These are phyloP conservation scores for Cybosia mesomella DNA, from an alignment of 2,888 invertebrate genomes.

Conservation along the genomic window DNA sequence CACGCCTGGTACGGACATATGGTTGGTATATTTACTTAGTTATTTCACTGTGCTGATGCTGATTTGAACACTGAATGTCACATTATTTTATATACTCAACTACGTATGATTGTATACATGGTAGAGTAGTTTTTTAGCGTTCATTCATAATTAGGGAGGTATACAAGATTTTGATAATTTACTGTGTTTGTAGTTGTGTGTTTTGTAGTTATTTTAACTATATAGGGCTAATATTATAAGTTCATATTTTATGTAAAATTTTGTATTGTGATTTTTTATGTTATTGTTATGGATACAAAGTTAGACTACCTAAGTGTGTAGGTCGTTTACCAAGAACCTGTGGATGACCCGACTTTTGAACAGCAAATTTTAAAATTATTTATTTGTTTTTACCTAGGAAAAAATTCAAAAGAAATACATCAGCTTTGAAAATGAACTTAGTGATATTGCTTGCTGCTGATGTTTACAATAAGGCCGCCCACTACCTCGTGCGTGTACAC, in stretches of 20 bases:
- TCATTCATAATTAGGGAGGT: constrained; percentile 9
- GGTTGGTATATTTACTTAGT: constrained; percentile 33
- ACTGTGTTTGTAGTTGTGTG: constrained; percentile 13
- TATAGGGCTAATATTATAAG: background rate
- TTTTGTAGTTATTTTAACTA: constrained; percentile 10
- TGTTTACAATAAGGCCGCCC: constrained; percentile 6
- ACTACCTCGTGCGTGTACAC: no score
- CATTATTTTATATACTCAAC: constrained; percentile 20
- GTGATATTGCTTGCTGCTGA: constrained; percentile 4
- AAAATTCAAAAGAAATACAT: background rate
- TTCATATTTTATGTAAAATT: background rate
- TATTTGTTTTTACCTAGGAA: background rate
- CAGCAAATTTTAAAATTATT: background rate
- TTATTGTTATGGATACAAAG: background rate
- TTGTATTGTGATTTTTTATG: background rate
- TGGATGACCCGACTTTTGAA: background rate
- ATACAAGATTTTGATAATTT: constrained; percentile 17
- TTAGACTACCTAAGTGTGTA: background rate
- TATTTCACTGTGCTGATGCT: constrained; percentile 33
- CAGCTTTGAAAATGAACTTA: background rate
- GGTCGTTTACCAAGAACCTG: background rate
- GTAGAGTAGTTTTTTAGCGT: constrained; percentile 22
- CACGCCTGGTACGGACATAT: no score
- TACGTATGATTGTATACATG: constrained; percentile 19
- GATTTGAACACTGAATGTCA: constrained; percentile 26